Evolutionary conservation across 2,113 vertebrate species (phyloP).

Genomic region (Pangasianodon hypophthalmus): DNA sequence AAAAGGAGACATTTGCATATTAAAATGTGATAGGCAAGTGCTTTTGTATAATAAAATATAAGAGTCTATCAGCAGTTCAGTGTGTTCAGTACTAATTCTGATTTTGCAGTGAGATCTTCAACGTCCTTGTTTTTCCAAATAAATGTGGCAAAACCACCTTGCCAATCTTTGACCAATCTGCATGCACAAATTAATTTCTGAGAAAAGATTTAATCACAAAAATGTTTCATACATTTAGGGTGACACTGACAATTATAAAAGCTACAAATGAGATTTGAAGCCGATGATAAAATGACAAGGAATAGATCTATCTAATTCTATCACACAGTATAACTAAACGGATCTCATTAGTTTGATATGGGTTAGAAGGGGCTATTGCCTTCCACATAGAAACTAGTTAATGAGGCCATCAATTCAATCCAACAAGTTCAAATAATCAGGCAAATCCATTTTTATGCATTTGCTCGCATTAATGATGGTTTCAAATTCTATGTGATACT

Average conservation of each 20-base stretch:
- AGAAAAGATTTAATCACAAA: background rate
- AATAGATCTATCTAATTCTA: background rate
- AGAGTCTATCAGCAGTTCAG: background rate
- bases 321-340: constrained; percentile 28
- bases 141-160: background rate
- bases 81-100: background rate
- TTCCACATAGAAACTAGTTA: constrained; percentile 22
- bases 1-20: background rate
- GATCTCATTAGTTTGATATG: constrained; percentile 37
- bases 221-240: background rate
- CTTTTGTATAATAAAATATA: background rate
- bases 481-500: constrained; percentile 35
- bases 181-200: background rate
- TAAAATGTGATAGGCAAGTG: background rate
- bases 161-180: background rate
- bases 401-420: constrained; percentile 27
- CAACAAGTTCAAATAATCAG: constrained; percentile 38
- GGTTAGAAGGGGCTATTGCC: constrained; percentile 12
- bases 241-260: background rate
- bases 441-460: constrained; percentile 45
- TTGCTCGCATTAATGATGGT: constrained; percentile 32
- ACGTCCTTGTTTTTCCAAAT: background rate
- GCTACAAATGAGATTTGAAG: constrained; percentile 1
- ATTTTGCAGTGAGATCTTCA: background rate
- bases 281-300: background rate